Evolutionary conservation across 2,888 invertebrate genomes (phyloP).

Genomic region (Mimas tiliae): DNA sequence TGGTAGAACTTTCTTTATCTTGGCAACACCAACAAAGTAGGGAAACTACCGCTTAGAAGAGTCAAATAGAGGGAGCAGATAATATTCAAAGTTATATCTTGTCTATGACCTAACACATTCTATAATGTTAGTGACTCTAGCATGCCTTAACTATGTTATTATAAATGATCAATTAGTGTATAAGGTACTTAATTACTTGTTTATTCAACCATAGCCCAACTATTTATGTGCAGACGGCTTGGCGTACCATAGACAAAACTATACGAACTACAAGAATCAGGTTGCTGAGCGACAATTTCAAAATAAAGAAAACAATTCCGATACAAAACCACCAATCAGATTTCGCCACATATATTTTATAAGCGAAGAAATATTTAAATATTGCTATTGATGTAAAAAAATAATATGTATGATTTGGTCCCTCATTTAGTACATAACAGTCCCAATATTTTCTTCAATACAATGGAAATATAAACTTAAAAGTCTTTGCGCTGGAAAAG

Average conservation of each 20-base stretch:
- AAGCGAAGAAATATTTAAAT: not conserved
- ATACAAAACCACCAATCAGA: not conserved
- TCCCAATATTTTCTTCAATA: too few species aligned
- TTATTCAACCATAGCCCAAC: constrained; percentile 74
- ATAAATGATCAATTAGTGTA: constrained; percentile 46
- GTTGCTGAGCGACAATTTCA: not conserved
- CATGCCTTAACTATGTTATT: constrained; percentile 71
- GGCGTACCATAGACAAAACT: constrained; percentile 57
- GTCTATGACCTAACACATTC: constrained; percentile 57
- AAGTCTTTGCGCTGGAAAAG: too few species aligned
- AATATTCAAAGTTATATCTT: constrained; percentile 42
- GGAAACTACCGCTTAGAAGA: constrained; percentile 61
- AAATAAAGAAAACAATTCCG: not conserved
- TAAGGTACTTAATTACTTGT: constrained; percentile 57
- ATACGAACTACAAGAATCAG: not conserved
- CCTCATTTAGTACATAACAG: too few species aligned
- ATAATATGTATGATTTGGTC: too few species aligned
- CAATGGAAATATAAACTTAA: too few species aligned
- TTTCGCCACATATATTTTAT: not conserved
- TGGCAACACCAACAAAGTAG: constrained; percentile 68
- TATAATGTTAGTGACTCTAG: constrained; percentile 77
- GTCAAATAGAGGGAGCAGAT: constrained; percentile 44
- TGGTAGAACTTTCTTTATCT: constrained; percentile 44
- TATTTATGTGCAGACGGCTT: constrained; percentile 50
- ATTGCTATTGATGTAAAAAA: not conserved